Percentiles rank a stretch among this genome's conserved stretches.
phyloP scores from a whole-genome alignment of 2,888 invertebrate genomes.

The Clostera curtula region DNA sequence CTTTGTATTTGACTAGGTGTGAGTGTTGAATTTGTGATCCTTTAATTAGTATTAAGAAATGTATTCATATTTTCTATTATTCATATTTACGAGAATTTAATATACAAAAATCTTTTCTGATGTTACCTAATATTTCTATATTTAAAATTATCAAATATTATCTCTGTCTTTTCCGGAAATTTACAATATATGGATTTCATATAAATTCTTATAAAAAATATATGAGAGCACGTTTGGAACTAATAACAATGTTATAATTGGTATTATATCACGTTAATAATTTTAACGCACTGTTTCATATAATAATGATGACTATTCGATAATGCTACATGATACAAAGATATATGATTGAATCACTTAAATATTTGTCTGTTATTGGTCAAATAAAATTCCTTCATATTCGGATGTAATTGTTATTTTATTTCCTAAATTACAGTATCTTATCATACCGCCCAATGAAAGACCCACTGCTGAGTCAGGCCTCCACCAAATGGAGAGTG shows the following conservation, averaged over 20 bases:
- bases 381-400: constrained; percentile 72
- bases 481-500: too few species aligned
- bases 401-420: constrained; percentile 27
- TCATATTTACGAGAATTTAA: constrained; percentile 53
- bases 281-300: constrained; percentile 56
- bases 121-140: constrained; percentile 49
- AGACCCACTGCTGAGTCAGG: too few species aligned
- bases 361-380: constrained; percentile 59
- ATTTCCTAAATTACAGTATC: constrained; percentile 4
- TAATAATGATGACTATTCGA: constrained; percentile 39
- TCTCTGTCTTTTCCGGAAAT: constrained; percentile 46
- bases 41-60: constrained; percentile 61
- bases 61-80: constrained; percentile 70
- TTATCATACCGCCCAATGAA: not conserved
- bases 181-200: constrained; percentile 44
- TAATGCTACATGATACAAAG: constrained; percentile 33
- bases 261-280: constrained; percentile 56
- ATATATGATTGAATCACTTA: constrained; percentile 38
- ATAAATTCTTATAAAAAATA: constrained; percentile 51
- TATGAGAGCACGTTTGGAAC: constrained; percentile 41
- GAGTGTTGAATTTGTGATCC: constrained; percentile 64
- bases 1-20: constrained; percentile 28
- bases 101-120: constrained; percentile 54
- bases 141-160: constrained; percentile 31
- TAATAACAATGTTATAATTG: constrained; percentile 34